A percentile compares a stretch with the other conserved stretches of the same genome.
Conservation (phyloP, 2,888 invertebrate species). For the Xylocampa areola region DNA sequence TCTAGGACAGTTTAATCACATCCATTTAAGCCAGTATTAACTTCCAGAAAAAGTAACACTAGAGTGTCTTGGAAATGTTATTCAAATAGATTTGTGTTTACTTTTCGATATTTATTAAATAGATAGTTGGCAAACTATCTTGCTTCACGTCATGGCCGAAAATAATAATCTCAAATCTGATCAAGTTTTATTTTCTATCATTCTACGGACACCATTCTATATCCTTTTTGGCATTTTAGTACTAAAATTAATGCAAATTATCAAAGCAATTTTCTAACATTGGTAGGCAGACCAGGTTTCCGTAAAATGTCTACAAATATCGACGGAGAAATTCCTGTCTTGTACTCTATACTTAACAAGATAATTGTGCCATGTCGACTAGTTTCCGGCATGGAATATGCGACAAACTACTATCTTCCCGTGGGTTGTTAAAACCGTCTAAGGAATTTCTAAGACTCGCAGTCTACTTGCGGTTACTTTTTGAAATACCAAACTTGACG, state of each 20-base stretch:
- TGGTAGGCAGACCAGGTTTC: conserved; percentile 50
- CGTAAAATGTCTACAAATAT: conserved; percentile 31
- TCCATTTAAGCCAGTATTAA: too few relatives aligned
- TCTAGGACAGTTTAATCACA: too few relatives aligned
- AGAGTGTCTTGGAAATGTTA: neutral
- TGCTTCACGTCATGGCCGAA: neutral
- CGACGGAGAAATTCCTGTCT: conserved; percentile 13
- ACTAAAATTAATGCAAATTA: conserved; percentile 47
- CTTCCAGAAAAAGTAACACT: neutral
- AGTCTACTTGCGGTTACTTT: too few relatives aligned
- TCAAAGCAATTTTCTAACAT: conserved; percentile 38
- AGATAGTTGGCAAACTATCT: neutral
- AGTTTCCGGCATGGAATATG: too few relatives aligned
- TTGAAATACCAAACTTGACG: too few relatives aligned
- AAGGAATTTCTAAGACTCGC: too few relatives aligned
- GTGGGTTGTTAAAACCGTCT: too few relatives aligned
- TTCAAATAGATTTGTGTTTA: neutral
- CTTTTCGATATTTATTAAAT: neutral
- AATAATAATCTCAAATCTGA: neutral
- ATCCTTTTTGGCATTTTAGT: conserved; percentile 19
- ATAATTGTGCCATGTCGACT: too few relatives aligned
- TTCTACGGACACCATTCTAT: conserved; percentile 6
- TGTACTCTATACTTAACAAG: conserved; percentile 10
- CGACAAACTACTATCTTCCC: too few relatives aligned
- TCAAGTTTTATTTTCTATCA: conserved; percentile 10